Conservation (phyloP, 2,888 invertebrate genomes). For the Plutella xylostella region DNA sequence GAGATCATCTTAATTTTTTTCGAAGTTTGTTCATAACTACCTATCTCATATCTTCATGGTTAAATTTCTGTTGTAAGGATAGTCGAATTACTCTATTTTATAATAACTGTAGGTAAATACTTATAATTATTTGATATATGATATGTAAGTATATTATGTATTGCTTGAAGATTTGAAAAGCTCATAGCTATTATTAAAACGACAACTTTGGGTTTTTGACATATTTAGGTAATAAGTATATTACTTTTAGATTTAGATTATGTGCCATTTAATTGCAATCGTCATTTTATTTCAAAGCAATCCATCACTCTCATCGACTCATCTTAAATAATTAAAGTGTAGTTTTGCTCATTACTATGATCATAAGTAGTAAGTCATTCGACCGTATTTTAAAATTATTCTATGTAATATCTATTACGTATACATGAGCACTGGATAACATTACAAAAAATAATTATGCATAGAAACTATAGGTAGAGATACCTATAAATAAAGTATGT, state of each 20-base stretch:
- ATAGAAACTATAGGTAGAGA: background rate
- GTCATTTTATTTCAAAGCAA: background rate
- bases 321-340: background rate
- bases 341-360: background rate
- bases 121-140: no score
- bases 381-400: background rate
- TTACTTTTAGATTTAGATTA: background rate
- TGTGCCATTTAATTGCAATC: background rate
- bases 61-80: slow-evolving; percentile 15
- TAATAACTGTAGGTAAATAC: no score
- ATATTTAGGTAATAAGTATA: no score
- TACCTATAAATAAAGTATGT: background rate
- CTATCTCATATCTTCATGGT: no score
- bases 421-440: background rate
- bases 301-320: background rate
- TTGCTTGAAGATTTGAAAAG: no score
- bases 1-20: no score
- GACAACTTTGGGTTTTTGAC: no score
- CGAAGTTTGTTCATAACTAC: no score
- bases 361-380: background rate
- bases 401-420: background rate
- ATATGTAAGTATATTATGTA: no score
- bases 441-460: background rate
- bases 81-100: slow-evolving; percentile 49
- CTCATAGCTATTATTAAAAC: no score